These are phyloP conservation scores for Musca domestica DNA, from an alignment of 1,140 invertebrate genomes.

Conservation along the genomic window DNA sequence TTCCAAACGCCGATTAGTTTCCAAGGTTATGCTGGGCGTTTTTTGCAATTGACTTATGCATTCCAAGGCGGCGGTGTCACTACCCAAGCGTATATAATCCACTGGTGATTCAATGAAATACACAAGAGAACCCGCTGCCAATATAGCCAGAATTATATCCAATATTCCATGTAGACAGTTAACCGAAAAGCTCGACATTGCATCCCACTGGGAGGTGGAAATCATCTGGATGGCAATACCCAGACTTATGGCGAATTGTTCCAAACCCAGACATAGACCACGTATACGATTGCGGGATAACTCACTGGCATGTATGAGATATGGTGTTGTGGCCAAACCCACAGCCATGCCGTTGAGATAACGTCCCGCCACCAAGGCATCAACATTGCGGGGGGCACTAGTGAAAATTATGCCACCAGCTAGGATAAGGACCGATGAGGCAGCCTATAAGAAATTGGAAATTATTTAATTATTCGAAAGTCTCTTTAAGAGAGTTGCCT, in stretches of 20 bases:
- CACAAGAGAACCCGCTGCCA: slow-evolving; percentile 24
- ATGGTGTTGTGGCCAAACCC: slow-evolving; percentile 37
- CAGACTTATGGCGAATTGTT: slow-evolving; percentile 35
- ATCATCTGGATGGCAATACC: slow-evolving; percentile 41
- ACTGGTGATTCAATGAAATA: slow-evolving; percentile 38
- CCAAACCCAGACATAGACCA: slow-evolving; percentile 35
- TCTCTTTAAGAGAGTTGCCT: too few relatives aligned
- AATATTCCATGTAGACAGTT: slow-evolving; percentile 42
- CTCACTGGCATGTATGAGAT: slow-evolving; percentile 40
- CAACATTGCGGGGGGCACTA: slow-evolving; percentile 32
- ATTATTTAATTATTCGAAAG: too few relatives aligned
- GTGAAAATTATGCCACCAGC: slow-evolving; percentile 38
- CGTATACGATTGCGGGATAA: slow-evolving; percentile 31
- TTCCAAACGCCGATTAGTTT: slow-evolving; percentile 25
- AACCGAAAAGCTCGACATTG: neutral
- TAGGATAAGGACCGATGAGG: neutral
- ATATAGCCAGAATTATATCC: slow-evolving; percentile 35
- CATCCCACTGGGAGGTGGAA: slow-evolving; percentile 30
- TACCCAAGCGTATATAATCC: slow-evolving; percentile 33
- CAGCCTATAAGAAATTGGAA: neutral
- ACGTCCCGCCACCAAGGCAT: slow-evolving; percentile 37
- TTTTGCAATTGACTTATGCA: slow-evolving; percentile 28
- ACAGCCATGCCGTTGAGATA: slow-evolving; percentile 42
- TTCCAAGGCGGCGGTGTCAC: slow-evolving; percentile 33
- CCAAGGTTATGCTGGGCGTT: slow-evolving; percentile 2